phyloP scores from a whole-genome alignment of 2,888 invertebrate species.

The Crossocerus cetratus region DNA sequence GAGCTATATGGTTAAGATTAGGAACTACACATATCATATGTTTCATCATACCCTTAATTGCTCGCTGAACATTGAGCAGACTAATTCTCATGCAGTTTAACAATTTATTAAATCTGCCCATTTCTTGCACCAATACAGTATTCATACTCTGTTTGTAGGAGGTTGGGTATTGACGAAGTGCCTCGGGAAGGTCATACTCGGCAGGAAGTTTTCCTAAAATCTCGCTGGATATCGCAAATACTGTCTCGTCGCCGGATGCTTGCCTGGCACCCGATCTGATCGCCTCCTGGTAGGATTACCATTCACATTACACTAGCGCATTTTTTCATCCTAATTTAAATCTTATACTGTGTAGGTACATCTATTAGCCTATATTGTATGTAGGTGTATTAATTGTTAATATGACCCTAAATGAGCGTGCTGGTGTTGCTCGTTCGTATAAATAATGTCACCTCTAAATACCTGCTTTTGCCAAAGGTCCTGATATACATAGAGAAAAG shows the following conservation, averaged over 20 bases:
- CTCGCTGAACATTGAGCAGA: slow-evolving; percentile 88
- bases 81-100: slow-evolving; percentile 86
- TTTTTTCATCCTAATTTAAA: not conserved
- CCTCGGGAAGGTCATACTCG: slow-evolving; percentile 83
- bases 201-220: slow-evolving; percentile 87
- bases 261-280: slow-evolving; percentile 80
- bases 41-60: slow-evolving; percentile 86
- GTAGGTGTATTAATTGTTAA: too few relatives aligned
- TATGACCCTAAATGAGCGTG: too few relatives aligned
- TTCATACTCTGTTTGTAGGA: slow-evolving; percentile 93
- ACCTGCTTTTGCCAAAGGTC: slow-evolving; percentile 19
- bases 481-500: not conserved
- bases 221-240: slow-evolving; percentile 88
- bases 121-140: slow-evolving; percentile 93
- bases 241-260: slow-evolving; percentile 87
- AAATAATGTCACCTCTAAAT: too few relatives aligned
- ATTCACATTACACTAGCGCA: too few relatives aligned
- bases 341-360: too few relatives aligned
- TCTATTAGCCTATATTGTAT: too few relatives aligned
- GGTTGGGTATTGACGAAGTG: slow-evolving; percentile 86
- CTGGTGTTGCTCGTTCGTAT: too few relatives aligned
- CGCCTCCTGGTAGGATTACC: slow-evolving; percentile 79
- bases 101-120: slow-evolving; percentile 87
- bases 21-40: too few relatives aligned
- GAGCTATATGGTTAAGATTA: too few relatives aligned